Percentiles rank a stretch among this genome's conserved stretches.
These are phyloP conservation scores for Odontothrips loti DNA, from an alignment of 2,888 invertebrate species.

Conservation along the genomic window DNA sequence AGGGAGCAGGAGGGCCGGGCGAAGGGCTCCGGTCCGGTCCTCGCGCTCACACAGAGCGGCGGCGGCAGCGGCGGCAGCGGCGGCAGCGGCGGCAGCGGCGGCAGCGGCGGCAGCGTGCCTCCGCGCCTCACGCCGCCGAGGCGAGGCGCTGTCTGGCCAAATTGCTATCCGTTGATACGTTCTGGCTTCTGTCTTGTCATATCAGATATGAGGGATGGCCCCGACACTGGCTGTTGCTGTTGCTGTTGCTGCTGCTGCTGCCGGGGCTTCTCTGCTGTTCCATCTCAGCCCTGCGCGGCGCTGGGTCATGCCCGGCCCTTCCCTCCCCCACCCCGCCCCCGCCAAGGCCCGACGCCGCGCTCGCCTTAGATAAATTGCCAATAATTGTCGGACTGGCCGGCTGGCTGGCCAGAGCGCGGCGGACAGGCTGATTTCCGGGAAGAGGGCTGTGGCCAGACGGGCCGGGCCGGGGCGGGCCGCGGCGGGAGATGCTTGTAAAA, in stretches of 20 bases:
- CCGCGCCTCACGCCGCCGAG: background rate
- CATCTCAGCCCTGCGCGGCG: background rate
- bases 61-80: too few relatives aligned
- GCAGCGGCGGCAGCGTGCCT: too few relatives aligned
- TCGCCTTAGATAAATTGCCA: slow-evolving; percentile 10
- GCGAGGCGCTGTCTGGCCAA: slow-evolving; percentile 16
- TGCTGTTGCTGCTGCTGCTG: background rate
- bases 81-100: too few relatives aligned
- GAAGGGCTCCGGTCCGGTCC: too few relatives aligned
- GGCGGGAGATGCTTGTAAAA: background rate
- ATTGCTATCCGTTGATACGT: slow-evolving; percentile 14
- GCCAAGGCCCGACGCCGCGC: background rate
- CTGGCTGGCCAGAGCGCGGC: background rate
- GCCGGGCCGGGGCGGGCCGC: background rate
- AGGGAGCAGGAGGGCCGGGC: background rate
- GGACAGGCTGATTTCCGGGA: background rate
- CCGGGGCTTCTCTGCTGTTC: background rate
- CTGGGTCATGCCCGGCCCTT: background rate
- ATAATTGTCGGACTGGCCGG: background rate
- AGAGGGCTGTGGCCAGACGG: background rate
- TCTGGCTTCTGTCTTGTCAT: slow-evolving; percentile 26
- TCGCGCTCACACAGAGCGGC: too few relatives aligned
- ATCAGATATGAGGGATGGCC: slow-evolving; percentile 12
- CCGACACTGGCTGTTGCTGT: background rate
- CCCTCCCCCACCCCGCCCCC: background rate